Percentiles rank a stretch among this genome's conserved stretches.
Evolutionary conservation across 1,140 invertebrate genomes (phyloP).

Genomic region (Anastatus disparis): DNA sequence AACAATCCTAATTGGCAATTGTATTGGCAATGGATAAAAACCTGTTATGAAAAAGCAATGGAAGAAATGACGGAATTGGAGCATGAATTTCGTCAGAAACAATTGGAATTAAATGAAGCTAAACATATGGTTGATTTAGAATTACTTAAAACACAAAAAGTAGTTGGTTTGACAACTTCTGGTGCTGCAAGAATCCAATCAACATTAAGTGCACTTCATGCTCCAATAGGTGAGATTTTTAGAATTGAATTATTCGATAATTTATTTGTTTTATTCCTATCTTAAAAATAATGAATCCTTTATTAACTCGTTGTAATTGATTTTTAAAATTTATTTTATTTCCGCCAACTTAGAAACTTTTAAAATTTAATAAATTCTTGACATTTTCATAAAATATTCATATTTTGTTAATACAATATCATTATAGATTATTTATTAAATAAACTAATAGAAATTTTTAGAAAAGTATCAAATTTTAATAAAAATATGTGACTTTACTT

Average conservation of each 20-base stretch:
- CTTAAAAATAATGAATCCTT: not conserved
- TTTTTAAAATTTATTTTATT: no score
- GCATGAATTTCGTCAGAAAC: not conserved
- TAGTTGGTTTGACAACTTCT: constrained; percentile 6
- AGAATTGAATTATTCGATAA: not conserved
- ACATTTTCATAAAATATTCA: no score
- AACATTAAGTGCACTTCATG: not conserved
- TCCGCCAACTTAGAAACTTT: no score
- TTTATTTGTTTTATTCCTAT: no score
- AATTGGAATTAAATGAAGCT: not conserved
- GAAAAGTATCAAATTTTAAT: no score
- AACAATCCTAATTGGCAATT: not conserved
- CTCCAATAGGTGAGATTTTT: no score
- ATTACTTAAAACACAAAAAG: not conserved
- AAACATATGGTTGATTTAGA: not conserved
- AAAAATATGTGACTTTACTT: no score
- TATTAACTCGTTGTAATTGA: no score
- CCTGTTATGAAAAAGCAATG: not conserved
- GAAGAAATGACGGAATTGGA: constrained; percentile 2
- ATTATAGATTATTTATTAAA: no score
- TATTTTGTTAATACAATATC: no score
- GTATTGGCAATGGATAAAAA: constrained; percentile 1
- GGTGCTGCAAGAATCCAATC: constrained; percentile 4
- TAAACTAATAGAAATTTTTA: no score
- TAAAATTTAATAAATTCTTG: no score